phyloP scores from a whole-genome alignment of 2,888 invertebrate species.

The Encarsia formosa region DNA sequence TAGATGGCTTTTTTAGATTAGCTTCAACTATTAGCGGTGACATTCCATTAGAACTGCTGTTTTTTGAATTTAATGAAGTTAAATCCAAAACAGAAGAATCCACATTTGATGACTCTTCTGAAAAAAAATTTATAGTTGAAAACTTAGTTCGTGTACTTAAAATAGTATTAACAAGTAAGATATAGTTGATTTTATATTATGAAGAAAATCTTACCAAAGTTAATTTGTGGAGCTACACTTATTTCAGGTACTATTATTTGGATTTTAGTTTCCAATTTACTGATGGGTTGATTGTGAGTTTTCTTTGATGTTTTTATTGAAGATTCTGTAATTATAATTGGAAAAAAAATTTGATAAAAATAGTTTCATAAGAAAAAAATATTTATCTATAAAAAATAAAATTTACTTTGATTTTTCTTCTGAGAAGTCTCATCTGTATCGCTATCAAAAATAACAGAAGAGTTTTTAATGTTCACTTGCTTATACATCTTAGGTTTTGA shows the following conservation, averaged over 20 bases:
- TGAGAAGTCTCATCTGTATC: background rate
- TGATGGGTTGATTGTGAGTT: background rate
- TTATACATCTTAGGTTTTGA: constrained; percentile 12
- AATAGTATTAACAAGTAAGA: background rate
- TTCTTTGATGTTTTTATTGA: background rate
- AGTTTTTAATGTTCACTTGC: background rate
- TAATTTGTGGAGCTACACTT: background rate
- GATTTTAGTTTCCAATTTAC: background rate
- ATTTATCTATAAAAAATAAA: background rate
- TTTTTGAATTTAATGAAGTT: background rate
- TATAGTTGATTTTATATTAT: background rate
- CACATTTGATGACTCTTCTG: background rate
- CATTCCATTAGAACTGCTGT: background rate
- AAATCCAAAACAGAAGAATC: background rate
- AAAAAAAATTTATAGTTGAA: background rate
- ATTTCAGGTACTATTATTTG: background rate
- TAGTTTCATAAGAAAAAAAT: background rate
- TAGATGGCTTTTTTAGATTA: constrained; percentile 10
- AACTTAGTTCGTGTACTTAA: background rate
- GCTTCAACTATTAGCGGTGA: constrained; percentile 27
- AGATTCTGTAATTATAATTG: background rate
- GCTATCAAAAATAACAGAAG: background rate
- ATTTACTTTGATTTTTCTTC: background rate
- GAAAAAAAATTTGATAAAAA: background rate
- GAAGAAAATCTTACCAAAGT: background rate